Evolutionary conservation across 1,140 invertebrate genomes (phyloP), one percentile per base, ranked within the genome.

Genomic region (Mizuhopecten yessoensis): DNA sequence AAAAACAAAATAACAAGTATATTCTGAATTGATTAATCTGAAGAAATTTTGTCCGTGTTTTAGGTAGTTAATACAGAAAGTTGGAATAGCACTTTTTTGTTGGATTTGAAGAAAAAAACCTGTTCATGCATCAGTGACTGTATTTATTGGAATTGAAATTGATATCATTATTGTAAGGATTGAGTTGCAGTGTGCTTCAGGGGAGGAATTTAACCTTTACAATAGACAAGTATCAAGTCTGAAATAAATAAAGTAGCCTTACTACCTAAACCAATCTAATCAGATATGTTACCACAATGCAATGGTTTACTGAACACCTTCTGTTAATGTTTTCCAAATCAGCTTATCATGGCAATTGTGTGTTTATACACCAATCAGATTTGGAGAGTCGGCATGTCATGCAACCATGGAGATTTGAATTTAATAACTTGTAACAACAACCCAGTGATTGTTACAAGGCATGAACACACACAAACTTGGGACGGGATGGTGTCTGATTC

Each of bases 371-470:
- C 57, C 57, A 75, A 75, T n/a, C 57, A 75, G 57, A 75, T 75
- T 75, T 29, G n/a, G 57, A 75, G 5, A n/a, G n/a, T n/a, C n/a
- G 29, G 57, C 57, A 75, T 75, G 57, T 75, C 57, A 75, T 75
- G 57, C 29, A 75, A n/a, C 57, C 57, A n/a, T 75, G 57, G 57
- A 75, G 57, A 75, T 75, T 75, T 75, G 57, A 75, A 75, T 75
- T 75, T 75, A 75, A 75, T 75, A 75, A 75, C 57, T 75, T 75
- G n/a, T n/a, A 75, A 75, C 57, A 75, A 75, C 57, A 75, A 1
- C 0, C n/a, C 5, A 29, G 57, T 75, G 57, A 75, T 75, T 75
- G n/a, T 75, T 75, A 75, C 57, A 75, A n/a, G 57, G 57, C 57
- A 29, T 23, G 7, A n/a, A n/a, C n/a, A 11, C n/a, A 75, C 57